Evolutionary conservation across 1,140 invertebrate species (phyloP), one percentile per base, ranked within the genome.

Genomic region (Bathynomus jamesi): DNA sequence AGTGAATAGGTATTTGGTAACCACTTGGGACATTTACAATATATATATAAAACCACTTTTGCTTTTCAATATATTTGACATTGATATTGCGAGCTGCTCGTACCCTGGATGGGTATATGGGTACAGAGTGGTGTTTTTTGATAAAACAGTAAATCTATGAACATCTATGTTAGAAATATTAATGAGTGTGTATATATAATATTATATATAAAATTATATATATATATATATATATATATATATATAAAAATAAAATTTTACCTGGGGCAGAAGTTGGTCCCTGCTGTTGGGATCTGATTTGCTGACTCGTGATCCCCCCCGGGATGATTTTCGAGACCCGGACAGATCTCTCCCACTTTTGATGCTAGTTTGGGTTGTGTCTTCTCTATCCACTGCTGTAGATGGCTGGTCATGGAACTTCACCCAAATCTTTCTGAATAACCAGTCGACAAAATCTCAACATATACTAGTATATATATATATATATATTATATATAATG

Each of bases 401-500:
- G 40, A 17, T 21, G 13, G 40, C 40, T 53, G 40, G 40, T 53
- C 40, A 21, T 53, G 40, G 5, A 53, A 53, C 21, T 53, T 53
- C 40, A 53, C 21, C 40, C 40, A 53, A 17, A 53, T 17, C 21
- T 53, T 53, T 53, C 40, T 53, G 5, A 53, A 53, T 17, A 53
- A 53, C 2, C 13, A 2, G 21, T 21, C 21, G 40, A n/a, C n/a
- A n/a, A n/a, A n/a, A n/a, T n/a, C n/a, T n/a, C n/a, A n/a, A n/a
- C n/a, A n/a, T n/a, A n/a, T n/a, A n/a, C n/a, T n/a, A n/a, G n/a
- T n/a, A n/a, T n/a, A n/a, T n/a, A n/a, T n/a, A n/a, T n/a, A n/a
- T n/a, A n/a, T n/a, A n/a, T n/a, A n/a, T n/a, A n/a, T n/a, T 53
- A 53, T 53, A 53, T 53, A 53, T 53, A 53, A 53, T 53, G 21